These are phyloP conservation scores for Mantis religiosa DNA, from an alignment of 2,888 invertebrate species.

Conservation along the genomic window DNA sequence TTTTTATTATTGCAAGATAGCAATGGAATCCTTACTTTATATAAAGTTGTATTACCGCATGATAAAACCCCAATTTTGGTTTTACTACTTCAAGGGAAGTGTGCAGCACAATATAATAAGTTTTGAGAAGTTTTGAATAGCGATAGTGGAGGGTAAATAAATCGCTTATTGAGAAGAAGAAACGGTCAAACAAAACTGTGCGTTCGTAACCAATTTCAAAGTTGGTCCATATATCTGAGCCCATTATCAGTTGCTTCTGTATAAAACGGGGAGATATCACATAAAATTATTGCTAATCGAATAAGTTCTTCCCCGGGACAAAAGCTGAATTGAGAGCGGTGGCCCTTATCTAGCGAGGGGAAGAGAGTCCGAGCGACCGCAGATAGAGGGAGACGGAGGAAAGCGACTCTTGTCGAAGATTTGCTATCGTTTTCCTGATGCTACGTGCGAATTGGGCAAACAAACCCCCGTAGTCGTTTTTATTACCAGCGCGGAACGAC, in stretches of 20 bases:
- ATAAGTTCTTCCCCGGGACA: neutral
- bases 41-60: no score
- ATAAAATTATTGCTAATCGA: constrained; percentile 4
- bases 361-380: neutral
- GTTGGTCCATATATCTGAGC: neutral
- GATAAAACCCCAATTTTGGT: no score
- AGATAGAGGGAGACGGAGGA: neutral
- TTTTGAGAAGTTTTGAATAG: no score
- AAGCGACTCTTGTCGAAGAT: neutral
- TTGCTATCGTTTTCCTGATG: neutral
- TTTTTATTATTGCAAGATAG: no score
- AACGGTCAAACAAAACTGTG: no score
- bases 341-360: neutral
- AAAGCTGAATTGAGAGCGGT: neutral
- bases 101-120: no score
- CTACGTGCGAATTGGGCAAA: neutral
- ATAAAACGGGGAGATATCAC: neutral
- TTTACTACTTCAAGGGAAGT: no score
- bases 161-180: neutral
- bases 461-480: neutral
- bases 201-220: neutral
- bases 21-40: no score
- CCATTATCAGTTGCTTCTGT: neutral
- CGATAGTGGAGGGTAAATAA: neutral
- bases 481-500: neutral